Percentiles rank a stretch among this genome's conserved stretches.
These are phyloP conservation scores for Notolepis coatsorum DNA, from an alignment of 2,797 vertebrate species.

Conservation along the genomic window DNA sequence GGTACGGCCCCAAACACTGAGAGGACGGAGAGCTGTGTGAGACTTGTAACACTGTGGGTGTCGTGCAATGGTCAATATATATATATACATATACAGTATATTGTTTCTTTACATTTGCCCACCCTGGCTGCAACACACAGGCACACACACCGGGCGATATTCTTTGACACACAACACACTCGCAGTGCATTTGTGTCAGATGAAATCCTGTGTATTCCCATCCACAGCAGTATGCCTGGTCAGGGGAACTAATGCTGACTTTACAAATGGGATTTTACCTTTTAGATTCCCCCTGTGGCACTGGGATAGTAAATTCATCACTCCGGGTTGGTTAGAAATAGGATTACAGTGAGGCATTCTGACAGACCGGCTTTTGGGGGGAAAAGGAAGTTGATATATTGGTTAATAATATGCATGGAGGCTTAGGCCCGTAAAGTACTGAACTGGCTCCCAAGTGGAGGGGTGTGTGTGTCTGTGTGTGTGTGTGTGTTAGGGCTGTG, in stretches of 20 bases:
- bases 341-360: constrained; percentile 58
- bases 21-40: not conserved
- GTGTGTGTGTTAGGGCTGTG: too few relatives aligned
- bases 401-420: constrained; percentile 68
- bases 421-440: constrained; percentile 54
- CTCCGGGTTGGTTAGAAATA: constrained; percentile 56
- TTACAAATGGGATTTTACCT: constrained; percentile 52
- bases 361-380: constrained; percentile 29
- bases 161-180: too few relatives aligned
- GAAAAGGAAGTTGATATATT: constrained; percentile 61
- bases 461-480: too few relatives aligned
- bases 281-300: constrained; percentile 29
- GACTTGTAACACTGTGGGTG: too few relatives aligned
- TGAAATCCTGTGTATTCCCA: constrained; percentile 21
- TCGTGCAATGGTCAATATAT: too few relatives aligned
- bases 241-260: constrained; percentile 58
- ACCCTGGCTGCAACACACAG: too few relatives aligned
- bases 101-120: too few relatives aligned
- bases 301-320: constrained; percentile 50
- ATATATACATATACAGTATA: too few relatives aligned
- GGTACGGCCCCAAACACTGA: constrained; percentile 10
- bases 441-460: constrained; percentile 44
- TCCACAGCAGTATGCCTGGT: constrained; percentile 38
- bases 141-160: too few relatives aligned
- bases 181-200: constrained; percentile 25